These are phyloP conservation scores for Hirtodrosophila confusa DNA, from an alignment of 2,888 invertebrate species.

Conservation along the genomic window DNA sequence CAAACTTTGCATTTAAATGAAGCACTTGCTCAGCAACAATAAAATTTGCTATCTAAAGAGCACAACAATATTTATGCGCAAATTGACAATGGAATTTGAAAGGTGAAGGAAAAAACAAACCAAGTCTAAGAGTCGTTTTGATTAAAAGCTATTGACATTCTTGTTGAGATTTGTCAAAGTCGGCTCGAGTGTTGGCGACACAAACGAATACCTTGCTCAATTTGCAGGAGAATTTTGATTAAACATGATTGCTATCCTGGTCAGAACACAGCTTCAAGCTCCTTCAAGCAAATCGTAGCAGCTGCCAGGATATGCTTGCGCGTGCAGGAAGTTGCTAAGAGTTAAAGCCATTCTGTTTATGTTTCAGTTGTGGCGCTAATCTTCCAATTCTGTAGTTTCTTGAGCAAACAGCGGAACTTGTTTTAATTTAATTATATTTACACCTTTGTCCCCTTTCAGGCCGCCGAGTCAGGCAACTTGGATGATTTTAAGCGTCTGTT, in stretches of 20 bases:
- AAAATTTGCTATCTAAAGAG: not conserved
- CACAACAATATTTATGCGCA: not conserved
- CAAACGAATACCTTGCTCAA: constrained; percentile 27
- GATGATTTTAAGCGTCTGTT: constrained; percentile 92
- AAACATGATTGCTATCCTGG: constrained; percentile 14
- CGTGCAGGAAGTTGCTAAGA: constrained; percentile 26
- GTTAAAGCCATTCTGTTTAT: constrained; percentile 10
- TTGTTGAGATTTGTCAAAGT: constrained; percentile 2
- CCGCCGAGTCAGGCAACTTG: constrained; percentile 93
- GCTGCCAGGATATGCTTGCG: not conserved
- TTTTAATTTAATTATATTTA: constrained; percentile 5
- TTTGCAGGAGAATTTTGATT: constrained; percentile 47
- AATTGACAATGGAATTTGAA: constrained; percentile 6
- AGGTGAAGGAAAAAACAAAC: not conserved
- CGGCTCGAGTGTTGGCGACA: constrained; percentile 1
- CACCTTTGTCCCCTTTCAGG: constrained; percentile 85
- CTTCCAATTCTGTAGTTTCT: constrained; percentile 16
- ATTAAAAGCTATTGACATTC: constrained; percentile 58
- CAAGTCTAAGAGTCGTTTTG: constrained; percentile 24
- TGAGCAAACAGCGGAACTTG: constrained; percentile 19
- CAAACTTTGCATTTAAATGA: not conserved
- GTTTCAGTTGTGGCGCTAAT: constrained; percentile 7
- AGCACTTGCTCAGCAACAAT: constrained; percentile 2
- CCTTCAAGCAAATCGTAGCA: not conserved
- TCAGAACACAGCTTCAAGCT: not conserved